Evolutionary conservation across 2,113 vertebrate genomes (phyloP), one percentile per base, ranked within the genome.

Genomic region (Hiodon tergisus): DNA sequence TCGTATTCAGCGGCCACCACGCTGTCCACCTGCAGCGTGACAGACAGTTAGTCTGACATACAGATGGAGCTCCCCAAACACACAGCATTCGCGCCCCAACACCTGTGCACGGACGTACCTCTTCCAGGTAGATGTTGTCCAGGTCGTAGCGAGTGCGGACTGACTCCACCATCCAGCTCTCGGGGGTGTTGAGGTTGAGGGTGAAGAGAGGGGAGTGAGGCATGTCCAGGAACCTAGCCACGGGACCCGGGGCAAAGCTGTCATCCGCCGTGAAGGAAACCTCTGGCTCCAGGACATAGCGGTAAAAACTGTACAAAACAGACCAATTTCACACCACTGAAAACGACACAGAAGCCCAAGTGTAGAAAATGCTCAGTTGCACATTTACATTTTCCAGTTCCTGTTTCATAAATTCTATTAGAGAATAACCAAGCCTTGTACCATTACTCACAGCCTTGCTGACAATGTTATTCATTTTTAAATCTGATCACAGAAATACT

Each of bases 151-250:
- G 94, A 3, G 97, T 96, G 84, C 85, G 90, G 67, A 99, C 95
- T 13, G 97, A 97, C 79, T 99, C 97, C 50, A 99, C 94, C 95
- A 98, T 98, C 97, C 97, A 99, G 76, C 94, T 96, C 85, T 98
- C 97, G 0, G 97, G 97, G 8, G 97, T 98, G 85, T 96, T 97
- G 61, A 98, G 88, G 86, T 96, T 98, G 81, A 99, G 84, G 57
- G 96, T 99, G 83, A 99, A 98, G 59, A 98, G 88, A 0, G 95
- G 97, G 73, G 96, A 94, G 72, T 96, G 95, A 7, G 97, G 96
- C 96, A 99, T 98, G 89, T 99, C 96, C 82, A 98, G 82, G 85
- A 99, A 98, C 78, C 91, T 95, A 50, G 96, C 97, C 85, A 98
- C 85, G 55, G 97, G 95, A 54, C 96, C 96, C 1, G 92, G 89